Percentiles rank a stretch among this genome's conserved stretches.
These are phyloP conservation scores for Lucinisca nassula DNA, from an alignment of 2,888 invertebrate species.

Conservation along the genomic window DNA sequence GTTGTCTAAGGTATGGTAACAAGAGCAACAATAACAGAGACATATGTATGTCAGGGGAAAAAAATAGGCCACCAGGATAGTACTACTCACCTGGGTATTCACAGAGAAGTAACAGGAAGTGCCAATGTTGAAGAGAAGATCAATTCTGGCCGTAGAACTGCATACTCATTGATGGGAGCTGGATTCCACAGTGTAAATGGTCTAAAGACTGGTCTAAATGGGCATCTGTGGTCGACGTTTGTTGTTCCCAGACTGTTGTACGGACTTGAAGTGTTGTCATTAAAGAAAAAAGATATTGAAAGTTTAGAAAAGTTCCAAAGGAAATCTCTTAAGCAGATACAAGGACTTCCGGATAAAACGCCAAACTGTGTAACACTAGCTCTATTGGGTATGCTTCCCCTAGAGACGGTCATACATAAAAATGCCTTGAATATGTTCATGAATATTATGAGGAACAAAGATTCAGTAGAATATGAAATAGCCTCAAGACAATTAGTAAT, in stretches of 20 bases:
- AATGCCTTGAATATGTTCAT: neutral
- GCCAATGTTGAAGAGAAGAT: slow-evolving; percentile 7
- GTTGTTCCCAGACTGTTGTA: neutral
- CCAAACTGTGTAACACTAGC: neutral
- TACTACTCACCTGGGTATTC: slow-evolving; percentile 1
- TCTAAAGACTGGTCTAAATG: neutral
- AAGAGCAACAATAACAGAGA: no score
- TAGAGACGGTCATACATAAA: neutral
- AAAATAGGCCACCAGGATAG: neutral
- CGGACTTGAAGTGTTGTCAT: neutral
- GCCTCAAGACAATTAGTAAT: neutral
- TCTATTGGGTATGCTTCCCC: neutral
- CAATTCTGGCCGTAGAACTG: neutral
- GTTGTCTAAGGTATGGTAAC: no score
- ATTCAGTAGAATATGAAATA: neutral
- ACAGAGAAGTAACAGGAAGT: neutral
- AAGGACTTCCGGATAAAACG: slow-evolving; percentile 7
- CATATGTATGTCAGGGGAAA: neutral
- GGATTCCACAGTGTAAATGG: slow-evolving; percentile 15
- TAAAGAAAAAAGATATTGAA: neutral
- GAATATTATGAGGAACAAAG: neutral
- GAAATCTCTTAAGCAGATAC: slow-evolving; percentile 12
- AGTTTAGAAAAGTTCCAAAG: slow-evolving; percentile 7
- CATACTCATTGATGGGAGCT: slow-evolving; percentile 15
- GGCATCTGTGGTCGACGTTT: neutral